Base-by-base conservation (phyloP, 2,797 vertebrate genomes). In the Myiotriccus ornatus region DNA sequence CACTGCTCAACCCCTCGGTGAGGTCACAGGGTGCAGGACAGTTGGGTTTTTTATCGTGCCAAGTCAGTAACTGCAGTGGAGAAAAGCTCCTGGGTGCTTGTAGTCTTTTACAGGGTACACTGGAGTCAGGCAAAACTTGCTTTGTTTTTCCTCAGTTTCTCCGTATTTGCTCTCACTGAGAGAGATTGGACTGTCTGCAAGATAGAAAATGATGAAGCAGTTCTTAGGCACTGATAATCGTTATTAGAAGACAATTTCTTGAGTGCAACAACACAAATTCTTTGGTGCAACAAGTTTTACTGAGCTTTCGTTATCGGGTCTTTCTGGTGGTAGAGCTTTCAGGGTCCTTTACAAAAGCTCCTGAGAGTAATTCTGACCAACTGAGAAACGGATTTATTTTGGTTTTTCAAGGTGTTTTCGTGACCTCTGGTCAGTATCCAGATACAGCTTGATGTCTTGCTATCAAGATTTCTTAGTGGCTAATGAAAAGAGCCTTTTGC, bases 371-470 rank as follows among this genome's bases (percentile, higher is more conserved):
- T 21, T 22, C 23, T n/a, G 17, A 39, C 18, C 23, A 67, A 24
- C 3, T 2, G 21, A 46, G 32, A 28, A 44, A 28, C 7, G 4
- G 7, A 1, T 4, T 28, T 10, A 2, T 32, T 39, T 7, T 39
- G 6, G 0, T 14, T 60, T 44, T 25, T 5, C 9, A 22, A 6
- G 57, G 5, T 56, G 10, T 44, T 91, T 79, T 25, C 1, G 0
- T 20, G 47, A 35, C 1, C 7, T 52, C 20, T 56, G 24, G 5
- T 56, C 4, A 5, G 12, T 30, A 4, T 46, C 23, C 8, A 18
- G 14, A 1, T 22, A 1, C 9, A 35, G 0, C 3, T 7, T 25
- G 11, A 0, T 8, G 2, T 3, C 3, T 39, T 64, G 5, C 35
- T 32, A 0, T 25, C 11, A 11, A 4, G 4, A 14, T 52, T 34